Conservation (phyloP, 2,797 vertebrate genomes). For the Alauda arvensis region DNA sequence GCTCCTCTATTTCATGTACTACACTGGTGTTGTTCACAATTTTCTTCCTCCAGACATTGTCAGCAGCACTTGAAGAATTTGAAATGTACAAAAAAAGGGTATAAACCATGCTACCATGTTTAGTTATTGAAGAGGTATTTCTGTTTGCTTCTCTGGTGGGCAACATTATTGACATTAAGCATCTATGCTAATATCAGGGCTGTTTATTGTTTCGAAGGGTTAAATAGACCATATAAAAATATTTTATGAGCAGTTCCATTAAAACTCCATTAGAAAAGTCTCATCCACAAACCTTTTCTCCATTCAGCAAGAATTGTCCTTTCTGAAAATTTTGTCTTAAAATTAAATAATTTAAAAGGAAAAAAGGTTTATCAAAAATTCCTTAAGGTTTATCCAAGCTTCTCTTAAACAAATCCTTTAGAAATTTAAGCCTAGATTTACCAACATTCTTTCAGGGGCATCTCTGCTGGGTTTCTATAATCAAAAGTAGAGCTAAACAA, state of each 20-base stretch:
- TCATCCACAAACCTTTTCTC: not conserved
- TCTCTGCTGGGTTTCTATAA: not conserved
- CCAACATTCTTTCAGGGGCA: not conserved
- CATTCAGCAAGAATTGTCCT: not conserved
- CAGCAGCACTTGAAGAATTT: not conserved
- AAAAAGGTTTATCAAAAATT: not conserved
- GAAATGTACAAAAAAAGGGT: not conserved
- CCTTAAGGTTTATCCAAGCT: not conserved
- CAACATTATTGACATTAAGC: not conserved
- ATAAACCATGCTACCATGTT: fast-evolving
- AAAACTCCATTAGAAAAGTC: not conserved
- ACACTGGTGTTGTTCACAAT: not conserved
- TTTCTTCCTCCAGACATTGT: fast-evolving
- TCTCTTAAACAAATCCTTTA: not conserved
- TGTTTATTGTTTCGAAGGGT: not conserved
- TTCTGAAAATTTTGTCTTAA: not conserved
- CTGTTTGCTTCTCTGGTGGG: not conserved
- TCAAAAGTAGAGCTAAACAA: not conserved
- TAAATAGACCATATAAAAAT: not conserved
- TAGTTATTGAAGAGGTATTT: not conserved
- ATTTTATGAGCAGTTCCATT: not conserved
- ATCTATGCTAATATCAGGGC: not conserved
- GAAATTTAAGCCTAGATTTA: not conserved
- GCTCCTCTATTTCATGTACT: not conserved
- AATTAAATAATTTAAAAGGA: not conserved